Evolutionary conservation across 2,797 vertebrate species (phyloP), one percentile per base, ranked within the genome.

Genomic region (Balearica regulorum): DNA sequence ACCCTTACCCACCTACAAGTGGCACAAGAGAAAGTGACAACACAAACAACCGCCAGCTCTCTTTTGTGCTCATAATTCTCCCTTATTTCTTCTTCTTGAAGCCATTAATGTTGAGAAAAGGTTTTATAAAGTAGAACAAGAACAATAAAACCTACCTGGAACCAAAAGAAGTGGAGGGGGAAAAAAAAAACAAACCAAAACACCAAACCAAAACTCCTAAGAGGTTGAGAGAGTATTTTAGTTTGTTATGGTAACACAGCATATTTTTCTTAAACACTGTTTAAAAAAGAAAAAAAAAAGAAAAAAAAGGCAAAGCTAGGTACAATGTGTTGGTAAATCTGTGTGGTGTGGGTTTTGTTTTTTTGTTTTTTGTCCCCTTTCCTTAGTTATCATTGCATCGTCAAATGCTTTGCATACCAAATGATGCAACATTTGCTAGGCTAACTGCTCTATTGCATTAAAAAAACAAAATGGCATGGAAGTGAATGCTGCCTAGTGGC

Each of bases 201-300:
- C n/a, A 43, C 44, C 35, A 37, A 55, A 83, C 83, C 24, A 69
- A 72, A 87, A 87, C 41, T 69, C 37, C 31, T 41, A 46, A 93
- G 64, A 93, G 35, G 33, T 48, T 83, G 55, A 91, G 72, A 95
- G 84, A 93, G 41, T 94, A 94, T 92, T 96, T 96, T 97, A 94
- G 77, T 97, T 95, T 94, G 87, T 92, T 94, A 96, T 58, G 75
- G 91, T 92, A 86, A 90, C 86, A 94, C 91, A 94, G 83, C 78
- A 83, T 95, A 94, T 94, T 96, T 76, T 91, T 97, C 93, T 94
- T 97, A 97, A 89, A 88, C 96, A 82, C 91, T 90, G 31, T 96
- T 89, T 83, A 77, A 93, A 93, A 96, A 80, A 5, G 3, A 15
- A 16, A n/a, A 43, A 58, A 44, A 46, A 28, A 35, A 85, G 28